Evolutionary conservation across 2,888 invertebrate species (phyloP), one percentile per base, ranked within the genome.

Genomic region (Leptopilina drosophilae): DNA sequence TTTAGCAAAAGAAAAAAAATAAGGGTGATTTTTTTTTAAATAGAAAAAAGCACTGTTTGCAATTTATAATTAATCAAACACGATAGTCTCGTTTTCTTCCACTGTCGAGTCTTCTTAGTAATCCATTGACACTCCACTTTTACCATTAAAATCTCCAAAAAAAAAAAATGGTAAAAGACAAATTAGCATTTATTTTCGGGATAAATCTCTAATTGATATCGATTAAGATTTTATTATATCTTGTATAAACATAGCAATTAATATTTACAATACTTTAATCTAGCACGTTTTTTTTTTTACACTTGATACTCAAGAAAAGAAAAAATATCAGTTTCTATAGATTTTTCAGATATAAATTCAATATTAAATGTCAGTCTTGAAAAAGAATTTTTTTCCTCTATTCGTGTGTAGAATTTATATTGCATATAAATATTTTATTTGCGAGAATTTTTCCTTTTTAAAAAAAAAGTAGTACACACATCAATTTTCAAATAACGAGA

Each of bases 261-360:
- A 73, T 56, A 56, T 73, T 80, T 65, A 77, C 78, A 82, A 83
- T 82, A 82, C 84, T 81, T 81, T 81, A 80, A 84, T 66, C 79
- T 86, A 87, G 82, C 81, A 85, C 87, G 84, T 84, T 87, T 86
- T 20, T 20, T 20, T 20, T 20, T 20, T 87, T 87, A 80, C 87
- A 88, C 87, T 88, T 84, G 82, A 86, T 87, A 86, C 78, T 84
- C 84, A 81, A 85, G 80, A 80, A 82, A 84, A 49, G 9, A 8
- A 49, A 49, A 49, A 11, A 84, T 83, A 85, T 85, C 80, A 80
- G 59, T 84, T 84, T 42, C 53, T 33, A 56, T 53, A n/a, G 53
- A 73, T 56, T 56, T 73, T n/a, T 33, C 73, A 73, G 12, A 49
- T 49, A 67, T 9, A 67, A 46, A 26, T 49, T 69, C 53, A 15